phyloP scores from a whole-genome alignment of 2,888 invertebrate species.

The Stegophylla sp. region DNA sequence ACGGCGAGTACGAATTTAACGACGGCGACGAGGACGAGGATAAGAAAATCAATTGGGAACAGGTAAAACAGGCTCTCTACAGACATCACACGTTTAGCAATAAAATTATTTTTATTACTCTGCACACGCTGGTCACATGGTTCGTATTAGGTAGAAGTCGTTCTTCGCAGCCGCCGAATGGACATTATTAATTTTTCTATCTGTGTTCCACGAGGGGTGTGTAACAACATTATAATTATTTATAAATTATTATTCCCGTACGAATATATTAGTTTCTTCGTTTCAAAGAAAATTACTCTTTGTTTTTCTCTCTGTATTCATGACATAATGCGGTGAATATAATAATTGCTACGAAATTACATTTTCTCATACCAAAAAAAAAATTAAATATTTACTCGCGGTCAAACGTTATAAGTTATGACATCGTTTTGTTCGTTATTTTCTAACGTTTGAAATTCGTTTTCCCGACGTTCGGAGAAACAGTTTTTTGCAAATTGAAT shows the following conservation, averaged over 20 bases:
- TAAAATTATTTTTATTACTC: conserved; percentile 30
- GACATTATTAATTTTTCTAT: conserved; percentile 3
- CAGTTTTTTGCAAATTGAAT: not conserved
- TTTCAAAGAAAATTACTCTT: no score
- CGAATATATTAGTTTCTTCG: no score
- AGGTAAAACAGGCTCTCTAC: conserved; percentile 44
- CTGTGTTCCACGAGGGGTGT: not conserved
- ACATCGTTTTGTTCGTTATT: not conserved
- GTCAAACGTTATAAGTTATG: not conserved
- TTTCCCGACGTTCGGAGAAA: not conserved
- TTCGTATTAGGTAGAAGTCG: conserved; percentile 22
- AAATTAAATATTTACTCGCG: not conserved
- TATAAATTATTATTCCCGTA: no score
- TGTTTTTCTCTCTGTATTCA: no score
- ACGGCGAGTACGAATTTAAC: conserved; percentile 50
- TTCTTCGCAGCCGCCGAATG: not conserved
- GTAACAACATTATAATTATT: no score
- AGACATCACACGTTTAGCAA: not conserved
- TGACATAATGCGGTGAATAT: no score
- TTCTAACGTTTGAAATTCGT: not conserved
- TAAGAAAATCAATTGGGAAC: conserved; percentile 41
- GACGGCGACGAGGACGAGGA: conserved; percentile 27
- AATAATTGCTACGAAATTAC: no score
- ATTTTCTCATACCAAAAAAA: no score
- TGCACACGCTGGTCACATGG: conserved; percentile 24